Evolutionary conservation across 2,888 invertebrate genomes (phyloP).

Genomic region (Macrostomum cliftonense): DNA sequence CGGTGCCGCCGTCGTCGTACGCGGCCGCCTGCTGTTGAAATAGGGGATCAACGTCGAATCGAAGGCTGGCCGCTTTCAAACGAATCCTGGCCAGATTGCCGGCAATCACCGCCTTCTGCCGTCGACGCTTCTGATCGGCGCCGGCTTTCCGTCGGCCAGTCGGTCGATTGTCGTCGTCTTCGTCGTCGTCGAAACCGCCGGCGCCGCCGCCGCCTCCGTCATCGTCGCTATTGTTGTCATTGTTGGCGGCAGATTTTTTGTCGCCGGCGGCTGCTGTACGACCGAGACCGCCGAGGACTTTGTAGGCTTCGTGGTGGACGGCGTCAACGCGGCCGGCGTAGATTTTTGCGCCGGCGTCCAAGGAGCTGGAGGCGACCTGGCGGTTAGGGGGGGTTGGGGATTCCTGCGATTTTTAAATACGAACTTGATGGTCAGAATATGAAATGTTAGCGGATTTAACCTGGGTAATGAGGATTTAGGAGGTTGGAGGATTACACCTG

Average conservation of each 20-base stretch:
- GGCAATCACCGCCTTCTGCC: slow-evolving; percentile 3
- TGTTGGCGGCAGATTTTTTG: background rate
- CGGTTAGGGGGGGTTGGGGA: slow-evolving; percentile 1
- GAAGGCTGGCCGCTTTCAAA: background rate
- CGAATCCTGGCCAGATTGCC: slow-evolving; percentile 5
- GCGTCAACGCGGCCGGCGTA: slow-evolving; percentile 70
- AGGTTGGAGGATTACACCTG: no score
- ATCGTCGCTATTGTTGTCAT: slow-evolving; percentile 1
- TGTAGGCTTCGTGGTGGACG: slow-evolving; percentile 57
- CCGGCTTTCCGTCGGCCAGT: background rate
- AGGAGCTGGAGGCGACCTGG: slow-evolving; percentile 59
- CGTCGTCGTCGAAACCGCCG: slow-evolving; percentile 2
- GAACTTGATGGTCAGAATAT: no score
- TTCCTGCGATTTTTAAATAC: no score
- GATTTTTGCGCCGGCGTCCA: slow-evolving; percentile 71
- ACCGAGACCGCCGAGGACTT: slow-evolving; percentile 42
- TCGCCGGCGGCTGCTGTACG: background rate
- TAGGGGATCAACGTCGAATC: slow-evolving; percentile 33
- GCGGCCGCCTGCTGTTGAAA: slow-evolving; percentile 37
- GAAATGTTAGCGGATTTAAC: no score
- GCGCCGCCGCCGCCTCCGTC: background rate
- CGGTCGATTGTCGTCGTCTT: background rate
- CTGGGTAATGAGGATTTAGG: no score
- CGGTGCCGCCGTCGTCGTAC: slow-evolving; percentile 38
- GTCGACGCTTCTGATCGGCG: slow-evolving; percentile 1